Conservation (phyloP, 2,113 vertebrate species). For the Ictidomys tridecemlineatus region DNA sequence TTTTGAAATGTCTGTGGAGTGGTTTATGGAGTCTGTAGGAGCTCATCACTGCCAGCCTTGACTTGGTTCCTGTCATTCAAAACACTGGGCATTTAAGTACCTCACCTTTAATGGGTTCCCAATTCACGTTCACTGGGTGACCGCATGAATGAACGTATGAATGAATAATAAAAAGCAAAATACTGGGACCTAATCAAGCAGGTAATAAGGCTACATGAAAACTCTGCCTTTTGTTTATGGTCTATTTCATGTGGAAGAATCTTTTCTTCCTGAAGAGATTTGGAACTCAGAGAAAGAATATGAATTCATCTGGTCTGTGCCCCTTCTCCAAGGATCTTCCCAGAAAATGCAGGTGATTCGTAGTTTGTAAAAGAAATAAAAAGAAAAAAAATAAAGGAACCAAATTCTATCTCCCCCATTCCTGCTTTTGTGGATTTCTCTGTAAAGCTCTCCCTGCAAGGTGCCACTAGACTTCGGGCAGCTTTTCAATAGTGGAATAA, state of each 20-base stretch:
- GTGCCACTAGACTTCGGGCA: background rate
- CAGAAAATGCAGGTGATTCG: background rate
- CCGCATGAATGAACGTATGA: conserved; percentile 54
- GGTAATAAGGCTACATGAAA: conserved; percentile 53
- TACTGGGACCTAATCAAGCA: conserved; percentile 53
- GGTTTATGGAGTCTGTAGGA: background rate
- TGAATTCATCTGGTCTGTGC: background rate
- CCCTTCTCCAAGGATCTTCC: background rate
- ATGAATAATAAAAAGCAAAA: conserved; percentile 62
- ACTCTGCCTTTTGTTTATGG: conserved; percentile 53
- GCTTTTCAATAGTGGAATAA: background rate
- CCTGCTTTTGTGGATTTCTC: background rate
- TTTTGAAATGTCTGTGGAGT: conserved; percentile 31
- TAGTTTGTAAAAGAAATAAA: background rate
- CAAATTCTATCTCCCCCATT: background rate
- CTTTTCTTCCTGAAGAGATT: background rate
- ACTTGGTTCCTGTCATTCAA: conserved; percentile 40
- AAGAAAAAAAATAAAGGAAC: background rate
- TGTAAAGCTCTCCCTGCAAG: background rate
- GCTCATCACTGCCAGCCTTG: background rate
- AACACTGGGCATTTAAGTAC: conserved; percentile 49
- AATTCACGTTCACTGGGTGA: conserved; percentile 41
- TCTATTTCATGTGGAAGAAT: conserved; percentile 50
- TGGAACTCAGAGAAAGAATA: background rate
- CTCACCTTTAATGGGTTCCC: conserved; percentile 28